Conservation (phyloP, 2,113 vertebrate genomes). For the Perccottus glenii region DNA sequence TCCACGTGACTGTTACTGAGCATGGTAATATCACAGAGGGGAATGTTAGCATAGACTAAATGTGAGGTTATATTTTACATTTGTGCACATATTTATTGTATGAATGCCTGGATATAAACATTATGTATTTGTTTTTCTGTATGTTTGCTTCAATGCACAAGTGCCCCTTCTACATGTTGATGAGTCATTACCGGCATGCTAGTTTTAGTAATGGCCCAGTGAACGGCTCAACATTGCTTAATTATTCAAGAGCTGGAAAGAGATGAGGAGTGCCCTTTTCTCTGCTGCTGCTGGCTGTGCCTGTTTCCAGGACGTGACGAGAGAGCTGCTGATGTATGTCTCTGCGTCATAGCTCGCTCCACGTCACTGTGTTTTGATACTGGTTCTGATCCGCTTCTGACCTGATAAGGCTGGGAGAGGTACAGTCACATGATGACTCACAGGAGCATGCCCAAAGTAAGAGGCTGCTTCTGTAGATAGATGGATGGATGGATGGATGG, state of each 20-base stretch:
- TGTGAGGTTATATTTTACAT: not conserved
- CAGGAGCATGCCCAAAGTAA: not conserved
- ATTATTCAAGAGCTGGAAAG: constrained; percentile 78
- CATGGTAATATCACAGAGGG: not conserved
- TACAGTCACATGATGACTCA: constrained; percentile 25
- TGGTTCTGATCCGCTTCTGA: constrained; percentile 39
- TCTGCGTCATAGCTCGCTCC: constrained; percentile 60
- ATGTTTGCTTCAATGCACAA: constrained; percentile 13
- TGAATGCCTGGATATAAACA: not conserved
- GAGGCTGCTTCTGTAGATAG: not conserved
- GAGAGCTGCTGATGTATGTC: constrained; percentile 49
- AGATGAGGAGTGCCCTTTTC: constrained; percentile 43
- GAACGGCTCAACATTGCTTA: constrained; percentile 69
- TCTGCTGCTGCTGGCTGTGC: not conserved
- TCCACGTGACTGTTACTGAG: not conserved
- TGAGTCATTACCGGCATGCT: constrained; percentile 55
- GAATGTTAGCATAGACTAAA: not conserved
- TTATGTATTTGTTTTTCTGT: constrained; percentile 10
- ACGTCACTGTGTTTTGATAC: constrained; percentile 57
- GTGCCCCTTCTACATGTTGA: constrained; percentile 28
- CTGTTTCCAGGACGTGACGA: constrained; percentile 51
- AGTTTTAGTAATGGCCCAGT: constrained; percentile 59
- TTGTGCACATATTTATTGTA: not conserved
- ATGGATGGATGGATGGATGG: no score
- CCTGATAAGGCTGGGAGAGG: constrained; percentile 37